phyloP scores from a whole-genome alignment of 1,140 invertebrate species.

The Oreohelix idahoensis region DNA sequence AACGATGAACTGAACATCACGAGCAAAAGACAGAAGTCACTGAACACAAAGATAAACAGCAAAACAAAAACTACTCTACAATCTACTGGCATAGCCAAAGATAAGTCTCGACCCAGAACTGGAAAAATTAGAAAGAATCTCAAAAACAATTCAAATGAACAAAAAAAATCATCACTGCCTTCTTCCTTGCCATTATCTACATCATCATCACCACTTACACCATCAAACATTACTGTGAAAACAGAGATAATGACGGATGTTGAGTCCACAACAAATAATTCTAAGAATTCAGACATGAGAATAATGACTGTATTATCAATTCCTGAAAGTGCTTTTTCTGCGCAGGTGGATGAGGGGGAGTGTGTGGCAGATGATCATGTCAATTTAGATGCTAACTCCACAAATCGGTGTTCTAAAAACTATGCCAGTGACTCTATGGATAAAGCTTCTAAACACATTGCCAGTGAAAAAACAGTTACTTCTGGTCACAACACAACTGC shows the following conservation, averaged over 20 bases:
- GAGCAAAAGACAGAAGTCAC: too few relatives aligned
- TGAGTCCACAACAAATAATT: background rate
- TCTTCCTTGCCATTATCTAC: background rate
- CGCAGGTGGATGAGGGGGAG: slow-evolving; percentile 10
- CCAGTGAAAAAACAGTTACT: background rate
- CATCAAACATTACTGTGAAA: background rate
- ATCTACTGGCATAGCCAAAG: background rate
- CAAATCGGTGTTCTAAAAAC: too few relatives aligned
- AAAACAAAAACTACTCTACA: background rate
- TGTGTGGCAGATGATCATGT: background rate
- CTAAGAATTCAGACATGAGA: background rate
- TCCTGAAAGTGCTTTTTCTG: slow-evolving; percentile 20
- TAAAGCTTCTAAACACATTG: background rate
- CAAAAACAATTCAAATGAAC: background rate
- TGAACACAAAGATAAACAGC: background rate
- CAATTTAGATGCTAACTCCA: too few relatives aligned
- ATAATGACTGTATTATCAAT: slow-evolving; percentile 19
- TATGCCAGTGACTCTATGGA: background rate
- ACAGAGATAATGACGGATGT: background rate
- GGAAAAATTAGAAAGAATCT: background rate
- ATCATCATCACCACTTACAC: too few relatives aligned
- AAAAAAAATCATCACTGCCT: background rate
- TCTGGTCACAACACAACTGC: background rate
- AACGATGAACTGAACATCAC: background rate
- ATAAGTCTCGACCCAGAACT: background rate